Base-by-base conservation (phyloP, 2,888 invertebrate species). In the Caenorhabditis imperialis region DNA sequence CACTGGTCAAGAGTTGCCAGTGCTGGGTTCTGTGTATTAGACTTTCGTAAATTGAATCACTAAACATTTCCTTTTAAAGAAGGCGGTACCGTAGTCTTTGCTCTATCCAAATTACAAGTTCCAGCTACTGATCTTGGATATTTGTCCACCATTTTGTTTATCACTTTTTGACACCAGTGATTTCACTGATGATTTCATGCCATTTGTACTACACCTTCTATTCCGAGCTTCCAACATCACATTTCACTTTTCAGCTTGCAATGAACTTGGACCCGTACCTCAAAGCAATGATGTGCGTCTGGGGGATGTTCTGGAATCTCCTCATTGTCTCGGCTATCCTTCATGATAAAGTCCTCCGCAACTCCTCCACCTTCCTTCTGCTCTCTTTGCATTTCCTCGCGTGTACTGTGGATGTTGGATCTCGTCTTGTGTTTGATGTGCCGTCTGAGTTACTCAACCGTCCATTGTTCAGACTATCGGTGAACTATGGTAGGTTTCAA, bases 271-370 rank as follows among this genome's bases (percentile, higher is more conserved):
- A 30, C 10, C 30, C 30, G 30, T 65, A 54, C 33, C 38, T 74
- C 45, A 74, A 74, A 47, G 74, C 74, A 10, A 18, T 74, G n/a
- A 74, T 74, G 74, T 74, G 74, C 23, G 38, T 74, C 12, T 74
- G 74, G 74, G 74, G 74, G 6, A 74, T 74, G 0, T 74, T 74
- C 35, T 74, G 74, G 74, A 74, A 74, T 23, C 14, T 74, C 0
- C 51, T 74, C 7, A 74, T 74, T 10, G 47, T 62, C 10, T 23
- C 61, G 23, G 60, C 74, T 0, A 74, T 74, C 20, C 40, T 61
- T 20, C 61, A 61, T 25, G 67, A 74, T 45, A 22, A 35, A 16
- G 74, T 74, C 23, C 57, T 74, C 7, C 58, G 74, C 7, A 74
- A 57, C 45, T 74, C 74, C 3, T 67, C 74, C 0, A 74, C 74